A percentile compares a stretch with the other conserved stretches of the same genome.
Conservation (phyloP, 2,888 invertebrate genomes). For the Rotaria macrura region DNA sequence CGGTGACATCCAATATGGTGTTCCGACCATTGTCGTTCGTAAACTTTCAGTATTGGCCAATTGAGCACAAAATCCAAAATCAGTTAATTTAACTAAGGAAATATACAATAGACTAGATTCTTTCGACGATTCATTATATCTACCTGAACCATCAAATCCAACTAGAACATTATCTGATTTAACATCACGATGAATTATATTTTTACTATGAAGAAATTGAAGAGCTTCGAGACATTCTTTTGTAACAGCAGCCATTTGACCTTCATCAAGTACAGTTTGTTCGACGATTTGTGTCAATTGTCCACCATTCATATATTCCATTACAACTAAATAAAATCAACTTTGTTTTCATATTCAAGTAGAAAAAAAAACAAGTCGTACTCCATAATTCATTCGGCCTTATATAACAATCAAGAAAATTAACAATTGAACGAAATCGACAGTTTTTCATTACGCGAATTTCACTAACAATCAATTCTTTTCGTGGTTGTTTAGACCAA, state of each 20-base stretch:
- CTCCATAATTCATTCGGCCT: constrained; percentile 76
- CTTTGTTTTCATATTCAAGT: too few species aligned
- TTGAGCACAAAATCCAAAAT: constrained; percentile 91
- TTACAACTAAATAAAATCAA: constrained; percentile 62
- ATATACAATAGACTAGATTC: background rate
- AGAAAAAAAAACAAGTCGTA: background rate
- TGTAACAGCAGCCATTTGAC: constrained; percentile 79
- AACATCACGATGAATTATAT: constrained; percentile 82
- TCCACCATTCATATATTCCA: constrained; percentile 81
- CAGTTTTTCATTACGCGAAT: constrained; percentile 54
- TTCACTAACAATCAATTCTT: constrained; percentile 86
- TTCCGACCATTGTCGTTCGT: constrained; percentile 47
- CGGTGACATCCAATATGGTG: constrained; percentile 96
- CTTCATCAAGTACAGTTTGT: constrained; percentile 89
- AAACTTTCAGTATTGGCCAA: constrained; percentile 64
- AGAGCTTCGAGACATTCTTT: constrained; percentile 31
- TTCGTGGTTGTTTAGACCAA: constrained; percentile 81
- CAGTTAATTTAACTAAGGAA: constrained; percentile 53
- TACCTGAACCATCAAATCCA: constrained; percentile 61
- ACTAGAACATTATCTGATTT: constrained; percentile 62
- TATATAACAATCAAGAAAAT: constrained; percentile 84
- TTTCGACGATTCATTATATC: background rate
- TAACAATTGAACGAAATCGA: constrained; percentile 66
- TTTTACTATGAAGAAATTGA: constrained; percentile 47
- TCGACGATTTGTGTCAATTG: constrained; percentile 91